A percentile compares a stretch with the other conserved stretches of the same genome.
Conservation (phyloP, 2,888 invertebrate genomes). For the Pachycephus smyrnensis region DNA sequence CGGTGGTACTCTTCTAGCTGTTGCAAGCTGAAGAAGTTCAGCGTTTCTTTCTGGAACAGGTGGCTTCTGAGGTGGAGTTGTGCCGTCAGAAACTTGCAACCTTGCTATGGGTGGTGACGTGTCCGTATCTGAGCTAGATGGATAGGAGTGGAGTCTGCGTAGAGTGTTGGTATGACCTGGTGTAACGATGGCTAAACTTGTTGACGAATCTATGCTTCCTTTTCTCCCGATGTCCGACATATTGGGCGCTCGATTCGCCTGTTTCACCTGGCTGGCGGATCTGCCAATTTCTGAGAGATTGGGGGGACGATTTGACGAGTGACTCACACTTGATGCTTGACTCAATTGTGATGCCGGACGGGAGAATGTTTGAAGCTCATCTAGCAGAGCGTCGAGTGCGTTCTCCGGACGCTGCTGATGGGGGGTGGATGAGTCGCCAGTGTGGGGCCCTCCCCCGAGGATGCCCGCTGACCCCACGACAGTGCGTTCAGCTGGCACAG, state of each 20-base stretch:
- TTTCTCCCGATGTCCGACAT: slow-evolving; percentile 71
- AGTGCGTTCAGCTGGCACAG: slow-evolving; percentile 72
- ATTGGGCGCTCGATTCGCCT: slow-evolving; percentile 58
- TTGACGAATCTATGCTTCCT: slow-evolving; percentile 70
- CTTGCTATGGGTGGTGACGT: slow-evolving; percentile 81
- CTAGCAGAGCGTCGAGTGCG: slow-evolving; percentile 97
- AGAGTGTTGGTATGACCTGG: slow-evolving; percentile 69
- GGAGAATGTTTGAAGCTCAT: slow-evolving; percentile 91
- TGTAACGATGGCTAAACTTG: slow-evolving; percentile 59
- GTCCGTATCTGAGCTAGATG: slow-evolving; percentile 87
- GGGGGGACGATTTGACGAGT: slow-evolving; percentile 32
- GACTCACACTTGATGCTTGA: slow-evolving; percentile 46
- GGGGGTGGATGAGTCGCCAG: slow-evolving; percentile 70
- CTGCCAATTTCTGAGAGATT: slow-evolving; percentile 36
- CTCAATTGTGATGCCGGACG: slow-evolving; percentile 72
- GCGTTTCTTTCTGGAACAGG: slow-evolving; percentile 86
- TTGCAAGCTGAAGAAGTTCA: slow-evolving; percentile 79
- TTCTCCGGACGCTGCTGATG: slow-evolving; percentile 85
- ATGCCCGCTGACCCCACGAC: slow-evolving; percentile 73
- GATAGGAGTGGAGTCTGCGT: slow-evolving; percentile 85
- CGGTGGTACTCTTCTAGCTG: slow-evolving; percentile 83
- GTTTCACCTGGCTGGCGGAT: slow-evolving; percentile 38
- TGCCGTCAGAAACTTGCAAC: slow-evolving; percentile 59
- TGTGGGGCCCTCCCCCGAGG: slow-evolving; percentile 73
- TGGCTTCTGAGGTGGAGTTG: slow-evolving; percentile 68